Base-by-base conservation (phyloP, 2,113 vertebrate species). In the Oncorhynchus gorbuscha region DNA sequence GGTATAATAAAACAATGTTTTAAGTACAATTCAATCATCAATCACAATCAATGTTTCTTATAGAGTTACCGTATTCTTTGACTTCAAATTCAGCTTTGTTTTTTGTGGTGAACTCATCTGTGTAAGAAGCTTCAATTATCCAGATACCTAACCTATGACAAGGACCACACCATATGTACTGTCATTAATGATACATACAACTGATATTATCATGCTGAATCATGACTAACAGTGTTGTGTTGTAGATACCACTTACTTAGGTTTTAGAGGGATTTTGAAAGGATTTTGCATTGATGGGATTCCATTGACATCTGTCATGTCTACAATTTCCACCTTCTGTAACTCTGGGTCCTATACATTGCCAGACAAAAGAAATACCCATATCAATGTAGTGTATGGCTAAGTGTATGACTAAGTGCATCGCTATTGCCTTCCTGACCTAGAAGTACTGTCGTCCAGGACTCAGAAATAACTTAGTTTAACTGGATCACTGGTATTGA, bases 261-360 rank as follows among this genome's bases (percentile, higher is more conserved):
- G 97, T 72, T 95, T 96, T 45, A 93, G 73, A 51, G 97, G 97
- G 86, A 99, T 96, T 93, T 94, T 98, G 91, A 99, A 99, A 1
- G 92, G 89, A 81, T 96, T 94, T 32, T 94, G 94, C 90, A 97
- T 93, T 16, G 96, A 95, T 14, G 97, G 90, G 78, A 97, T 92
- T 78, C 97, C 97, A 30, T 92, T 96, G 73, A 94, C 87, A 68
- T 98, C 97, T 0, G 87, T 81, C 89, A 96, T 92, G 83, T 96
- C 94, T 71, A 95, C 68, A 0, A 93, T 89, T 79, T 98, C 96
- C 84, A 98, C 94, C 65, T 91, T 93, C 2, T 87, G 74, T 4
- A 74, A 89, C 45, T 95, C 93, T 0, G 97, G 97, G 83, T 99
- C 97, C 97, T 99, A 89, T 32, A 51, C 12, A 58, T 55, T 14